A percentile compares a stretch with the other conserved stretches of the same genome.
phyloP scores from a whole-genome alignment of 2,113 vertebrate species.

The Platichthys stellatus region DNA sequence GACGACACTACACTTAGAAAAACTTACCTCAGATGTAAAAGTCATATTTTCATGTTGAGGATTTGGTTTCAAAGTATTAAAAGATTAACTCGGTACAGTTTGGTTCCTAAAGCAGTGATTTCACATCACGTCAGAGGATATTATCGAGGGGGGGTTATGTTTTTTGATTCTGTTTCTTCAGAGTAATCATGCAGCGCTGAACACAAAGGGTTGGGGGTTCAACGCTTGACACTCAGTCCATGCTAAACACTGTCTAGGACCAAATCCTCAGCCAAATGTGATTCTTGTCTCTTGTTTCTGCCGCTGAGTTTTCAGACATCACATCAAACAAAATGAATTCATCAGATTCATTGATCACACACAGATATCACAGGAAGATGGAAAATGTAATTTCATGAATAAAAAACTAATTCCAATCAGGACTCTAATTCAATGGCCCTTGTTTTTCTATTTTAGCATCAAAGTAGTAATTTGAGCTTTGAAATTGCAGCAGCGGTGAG shows the following conservation, averaged over 20 bases:
- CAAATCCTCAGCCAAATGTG: conserved; percentile 24
- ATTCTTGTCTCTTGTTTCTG: conserved; percentile 73
- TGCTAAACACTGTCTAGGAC: neutral
- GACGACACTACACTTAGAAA: neutral
- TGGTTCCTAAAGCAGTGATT: too few species aligned
- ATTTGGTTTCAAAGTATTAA: too few species aligned
- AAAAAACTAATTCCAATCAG: too few species aligned
- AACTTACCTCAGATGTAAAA: too few species aligned
- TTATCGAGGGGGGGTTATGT: conserved; percentile 1
- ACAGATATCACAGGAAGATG: neutral
- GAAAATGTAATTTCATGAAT: too few species aligned
- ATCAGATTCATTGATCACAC: neutral
- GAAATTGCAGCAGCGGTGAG: too few species aligned
- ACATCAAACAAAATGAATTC: neutral
- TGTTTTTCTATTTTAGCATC: neutral
- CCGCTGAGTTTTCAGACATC: neutral
- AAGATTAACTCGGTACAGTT: too few species aligned
- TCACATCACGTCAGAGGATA: neutral
- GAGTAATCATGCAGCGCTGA: neutral
- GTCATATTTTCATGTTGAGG: too few species aligned
- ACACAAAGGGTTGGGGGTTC: too few species aligned
- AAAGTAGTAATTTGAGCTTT: too few species aligned
- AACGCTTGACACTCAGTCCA: neutral
- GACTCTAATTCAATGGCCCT: too few species aligned
- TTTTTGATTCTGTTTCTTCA: neutral